Evolutionary conservation across 2,888 invertebrate genomes (phyloP).

Genomic region (Torymus tubicola): DNA sequence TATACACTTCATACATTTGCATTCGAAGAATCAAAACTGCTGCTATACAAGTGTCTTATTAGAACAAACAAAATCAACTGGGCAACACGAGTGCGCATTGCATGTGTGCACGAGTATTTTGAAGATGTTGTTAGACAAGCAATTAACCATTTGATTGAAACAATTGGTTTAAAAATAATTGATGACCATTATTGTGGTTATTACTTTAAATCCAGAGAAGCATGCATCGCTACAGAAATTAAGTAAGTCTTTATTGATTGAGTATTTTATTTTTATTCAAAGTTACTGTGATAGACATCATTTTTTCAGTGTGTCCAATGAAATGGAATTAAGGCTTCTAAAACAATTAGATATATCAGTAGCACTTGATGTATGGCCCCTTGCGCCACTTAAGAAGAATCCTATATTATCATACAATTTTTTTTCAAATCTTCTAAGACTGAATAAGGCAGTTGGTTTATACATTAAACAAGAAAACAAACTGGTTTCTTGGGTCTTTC

Average conservation of each 20-base stretch:
- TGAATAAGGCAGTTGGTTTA: constrained; percentile 73
- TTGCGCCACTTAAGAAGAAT: constrained; percentile 66
- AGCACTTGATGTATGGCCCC: constrained; percentile 72
- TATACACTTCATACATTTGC: constrained; percentile 62
- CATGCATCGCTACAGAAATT: constrained; percentile 49
- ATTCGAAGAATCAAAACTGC: constrained; percentile 62
- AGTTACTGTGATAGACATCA: too few species aligned
- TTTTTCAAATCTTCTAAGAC: constrained; percentile 67
- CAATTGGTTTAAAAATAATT: constrained; percentile 51
- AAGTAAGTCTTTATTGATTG: constrained; percentile 1
- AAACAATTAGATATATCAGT: constrained; percentile 64
- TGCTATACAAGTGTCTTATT: constrained; percentile 62
- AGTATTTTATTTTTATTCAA: too few species aligned
- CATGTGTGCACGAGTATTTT: constrained; percentile 63
- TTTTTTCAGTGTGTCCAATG: constrained; percentile 66
- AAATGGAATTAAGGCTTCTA: constrained; percentile 69
- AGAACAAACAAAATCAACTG: constrained; percentile 67
- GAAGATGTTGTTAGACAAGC: too few species aligned
- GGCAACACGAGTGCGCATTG: constrained; percentile 61
- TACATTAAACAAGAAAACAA: constrained; percentile 70
- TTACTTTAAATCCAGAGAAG: constrained; percentile 59
- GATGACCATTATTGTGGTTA: constrained; percentile 1
- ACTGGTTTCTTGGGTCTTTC: constrained; percentile 73
- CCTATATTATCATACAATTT: constrained; percentile 49
- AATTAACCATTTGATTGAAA: constrained; percentile 6